Base-by-base conservation (phyloP, 2,797 vertebrate species). In the Buphagus erythrorhynchus region DNA sequence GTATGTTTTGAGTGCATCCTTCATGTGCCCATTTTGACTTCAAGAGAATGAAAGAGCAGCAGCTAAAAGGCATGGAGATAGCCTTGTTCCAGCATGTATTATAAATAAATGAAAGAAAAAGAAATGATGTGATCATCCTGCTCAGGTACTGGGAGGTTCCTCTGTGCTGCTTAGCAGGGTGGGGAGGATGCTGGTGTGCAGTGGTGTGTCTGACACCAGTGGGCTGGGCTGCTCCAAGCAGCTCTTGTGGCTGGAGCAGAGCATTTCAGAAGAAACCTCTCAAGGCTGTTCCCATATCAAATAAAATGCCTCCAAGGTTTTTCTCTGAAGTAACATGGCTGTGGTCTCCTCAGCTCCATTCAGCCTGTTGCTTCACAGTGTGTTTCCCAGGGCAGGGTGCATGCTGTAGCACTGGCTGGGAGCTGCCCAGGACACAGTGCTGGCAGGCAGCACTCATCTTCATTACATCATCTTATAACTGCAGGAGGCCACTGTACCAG, bases 121-220 rank as follows among this genome's bases (percentile, higher is more conserved):
- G 25, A 40, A 61, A 45, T 2, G 14, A 21, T 1, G 0, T 0
- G 5, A 7, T 59, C 2, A 3, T 22, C 29, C 51, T 73, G 29
- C 35, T 20, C 40, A 36, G 10, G 43, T 28, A 3, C 51, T 49
- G 28, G 35, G 38, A 59, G n/a, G 6, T 2, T 51, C 67, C 26
- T 66, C 12, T 26, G 59, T 57, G 17, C 31, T 40, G 20, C 43
- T 38, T 4, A 2, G 54, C 9, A 63, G 63, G 35, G 25, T 31
- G 25, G 21, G 26, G 17, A 57, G 20, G 31, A 4, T 3, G 7
- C n/a, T 3, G 3, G 28, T 9, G 40, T 51, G 62, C 43, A 26
- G 9, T 10, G 40, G 12, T 29, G 48, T 42, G 48, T 9, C 1
- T 1, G 5, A 20, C 55, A 42, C 0, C 0, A 20, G 42, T 6